Conservation (phyloP, 2,797 vertebrate species). For the Lerista edwardsae region DNA sequence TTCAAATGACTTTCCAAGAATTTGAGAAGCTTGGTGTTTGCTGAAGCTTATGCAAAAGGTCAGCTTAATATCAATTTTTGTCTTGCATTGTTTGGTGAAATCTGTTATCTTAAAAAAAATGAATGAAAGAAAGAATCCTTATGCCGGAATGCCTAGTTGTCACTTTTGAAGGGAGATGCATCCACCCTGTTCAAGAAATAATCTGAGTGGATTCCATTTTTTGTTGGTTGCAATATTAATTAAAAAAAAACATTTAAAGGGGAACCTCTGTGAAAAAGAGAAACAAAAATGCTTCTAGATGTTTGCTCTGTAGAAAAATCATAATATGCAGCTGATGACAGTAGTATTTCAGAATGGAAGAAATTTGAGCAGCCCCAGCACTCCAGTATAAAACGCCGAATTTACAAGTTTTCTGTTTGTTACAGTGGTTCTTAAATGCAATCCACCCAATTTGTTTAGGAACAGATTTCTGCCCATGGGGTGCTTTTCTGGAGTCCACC, state of each 20-base stretch:
- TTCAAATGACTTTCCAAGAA: neutral
- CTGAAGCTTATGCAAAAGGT: neutral
- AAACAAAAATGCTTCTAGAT: neutral
- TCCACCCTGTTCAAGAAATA: neutral
- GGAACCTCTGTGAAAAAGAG: neutral
- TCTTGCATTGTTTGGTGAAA: neutral
- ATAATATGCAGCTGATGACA: neutral
- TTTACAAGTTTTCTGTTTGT: neutral
- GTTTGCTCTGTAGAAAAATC: neutral
- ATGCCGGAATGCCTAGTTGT: neutral
- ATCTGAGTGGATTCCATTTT: neutral
- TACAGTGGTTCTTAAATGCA: neutral
- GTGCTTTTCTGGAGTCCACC: neutral
- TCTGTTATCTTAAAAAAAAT: neutral
- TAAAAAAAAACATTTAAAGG: neutral
- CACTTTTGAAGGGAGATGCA: neutral
- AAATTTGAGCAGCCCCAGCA: neutral
- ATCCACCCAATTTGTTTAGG: too few species aligned
- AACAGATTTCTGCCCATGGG: neutral
- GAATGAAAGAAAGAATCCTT: too few species aligned
- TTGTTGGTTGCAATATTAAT: neutral
- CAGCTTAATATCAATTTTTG: neutral
- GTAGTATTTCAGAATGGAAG: neutral
- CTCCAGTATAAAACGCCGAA: too few species aligned
- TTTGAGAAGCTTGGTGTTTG: neutral